Percentiles rank a stretch among this genome's conserved stretches.
Evolutionary conservation across 2,113 vertebrate species (phyloP).

Genomic region (Macroglossus sobrinus): DNA sequence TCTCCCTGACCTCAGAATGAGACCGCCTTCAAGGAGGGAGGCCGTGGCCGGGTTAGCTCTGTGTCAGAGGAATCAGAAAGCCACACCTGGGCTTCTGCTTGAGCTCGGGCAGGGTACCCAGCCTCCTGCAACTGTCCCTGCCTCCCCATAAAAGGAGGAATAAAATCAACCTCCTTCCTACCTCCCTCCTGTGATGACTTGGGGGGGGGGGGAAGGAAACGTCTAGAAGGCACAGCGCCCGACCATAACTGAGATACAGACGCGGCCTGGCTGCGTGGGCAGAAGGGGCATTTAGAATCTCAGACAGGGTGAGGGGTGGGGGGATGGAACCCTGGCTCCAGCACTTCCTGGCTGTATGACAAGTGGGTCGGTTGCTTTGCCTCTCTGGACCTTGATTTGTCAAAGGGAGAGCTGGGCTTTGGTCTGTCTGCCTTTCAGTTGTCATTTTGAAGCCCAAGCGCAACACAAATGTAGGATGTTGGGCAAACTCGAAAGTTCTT

Average conservation of each 20-base stretch:
- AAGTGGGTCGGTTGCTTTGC: rapidly evolving
- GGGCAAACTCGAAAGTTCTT: not conserved
- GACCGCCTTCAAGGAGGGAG: not conserved
- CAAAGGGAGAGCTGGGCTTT: not conserved
- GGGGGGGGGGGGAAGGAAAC: not conserved
- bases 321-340: not conserved
- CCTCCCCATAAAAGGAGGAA: not conserved
- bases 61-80: not conserved
- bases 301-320: too few relatives aligned
- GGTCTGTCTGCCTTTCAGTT: not conserved
- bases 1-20: not conserved
- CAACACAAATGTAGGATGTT: not conserved
- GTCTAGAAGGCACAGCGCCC: not conserved
- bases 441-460: rapidly evolving
- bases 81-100: not conserved
- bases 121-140: not conserved
- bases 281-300: not conserved
- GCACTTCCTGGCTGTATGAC: not conserved
- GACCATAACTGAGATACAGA: rapidly evolving
- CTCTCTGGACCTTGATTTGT: not conserved
- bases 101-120: not conserved
- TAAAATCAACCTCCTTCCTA: not conserved
- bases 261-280: not conserved
- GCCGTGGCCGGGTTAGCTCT: not conserved
- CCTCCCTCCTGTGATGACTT: not conserved